These are phyloP conservation scores for Ramazzottius varieornatus DNA, from an alignment of 2,888 invertebrate species.

Conservation along the genomic window DNA sequence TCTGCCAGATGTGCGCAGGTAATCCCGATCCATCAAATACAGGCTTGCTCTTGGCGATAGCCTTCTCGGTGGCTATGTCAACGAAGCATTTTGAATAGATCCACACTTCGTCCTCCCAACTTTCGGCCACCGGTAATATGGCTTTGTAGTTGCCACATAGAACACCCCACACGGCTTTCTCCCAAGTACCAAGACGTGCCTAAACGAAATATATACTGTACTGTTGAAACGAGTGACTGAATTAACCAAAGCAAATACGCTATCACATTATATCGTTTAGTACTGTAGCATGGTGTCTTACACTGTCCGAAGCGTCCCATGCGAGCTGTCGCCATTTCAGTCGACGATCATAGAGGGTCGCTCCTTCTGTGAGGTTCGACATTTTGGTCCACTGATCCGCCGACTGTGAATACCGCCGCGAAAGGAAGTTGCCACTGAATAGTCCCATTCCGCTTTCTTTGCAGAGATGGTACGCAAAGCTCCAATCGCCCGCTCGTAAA, in stretches of 20 bases:
- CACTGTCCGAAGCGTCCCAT: not conserved
- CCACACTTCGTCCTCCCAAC: slow-evolving; percentile 1
- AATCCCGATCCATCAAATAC: not conserved
- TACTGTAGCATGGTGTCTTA: too few species aligned
- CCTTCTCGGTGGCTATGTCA: not conserved
- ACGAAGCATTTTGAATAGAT: not conserved
- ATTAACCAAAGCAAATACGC: too few species aligned
- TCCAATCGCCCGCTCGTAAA: not conserved
- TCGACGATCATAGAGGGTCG: not conserved
- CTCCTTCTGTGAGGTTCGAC: not conserved
- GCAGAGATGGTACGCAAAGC: not conserved
- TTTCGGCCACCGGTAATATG: not conserved
- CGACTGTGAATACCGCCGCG: not conserved
- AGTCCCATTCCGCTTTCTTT: not conserved
- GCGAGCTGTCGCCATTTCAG: not conserved
- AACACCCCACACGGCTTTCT: not conserved
- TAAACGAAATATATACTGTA: too few species aligned
- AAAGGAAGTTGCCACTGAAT: not conserved
- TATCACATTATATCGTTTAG: too few species aligned
- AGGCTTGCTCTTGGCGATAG: not conserved
- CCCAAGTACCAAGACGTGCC: not conserved
- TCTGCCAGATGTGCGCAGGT: not conserved
- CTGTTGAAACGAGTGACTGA: too few species aligned
- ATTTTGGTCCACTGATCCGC: too few species aligned
- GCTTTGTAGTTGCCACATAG: not conserved